A percentile compares a stretch with the other conserved stretches of the same genome.
These are phyloP conservation scores for Acanthosepion esculentum DNA, from an alignment of 2,888 invertebrate species.

Conservation along the genomic window DNA sequence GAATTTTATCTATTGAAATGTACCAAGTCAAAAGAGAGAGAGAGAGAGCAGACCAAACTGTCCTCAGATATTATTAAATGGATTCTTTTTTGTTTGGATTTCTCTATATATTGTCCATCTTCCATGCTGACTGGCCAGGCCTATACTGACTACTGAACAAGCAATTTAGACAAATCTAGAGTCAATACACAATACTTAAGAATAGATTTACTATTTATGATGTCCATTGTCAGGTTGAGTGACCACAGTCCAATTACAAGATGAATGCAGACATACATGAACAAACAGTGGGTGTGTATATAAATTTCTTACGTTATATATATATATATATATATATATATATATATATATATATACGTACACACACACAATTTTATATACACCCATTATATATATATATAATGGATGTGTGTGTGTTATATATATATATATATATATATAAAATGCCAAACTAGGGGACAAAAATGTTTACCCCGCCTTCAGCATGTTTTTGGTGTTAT, in stretches of 20 bases:
- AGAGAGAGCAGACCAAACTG: neutral
- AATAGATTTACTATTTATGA: neutral
- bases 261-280: too few species aligned
- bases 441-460: too few species aligned
- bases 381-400: too few species aligned
- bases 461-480: too few species aligned
- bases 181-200: too few species aligned
- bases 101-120: neutral
- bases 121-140: neutral
- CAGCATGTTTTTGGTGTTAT: too few species aligned
- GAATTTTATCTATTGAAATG: neutral
- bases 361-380: too few species aligned
- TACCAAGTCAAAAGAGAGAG: neutral
- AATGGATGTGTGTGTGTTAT: too few species aligned
- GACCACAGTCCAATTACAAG: neutral
- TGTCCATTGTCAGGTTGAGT: neutral
- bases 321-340: constrained; percentile 11
- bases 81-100: neutral
- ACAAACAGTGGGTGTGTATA: too few species aligned
- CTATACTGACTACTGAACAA: neutral
- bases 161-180: neutral
- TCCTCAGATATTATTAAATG: neutral
- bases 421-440: too few species aligned
- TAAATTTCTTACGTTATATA: neutral
- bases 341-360: neutral